Conservation (phyloP, 2,888 invertebrate species). For the Drosophila atroscutellata region DNA sequence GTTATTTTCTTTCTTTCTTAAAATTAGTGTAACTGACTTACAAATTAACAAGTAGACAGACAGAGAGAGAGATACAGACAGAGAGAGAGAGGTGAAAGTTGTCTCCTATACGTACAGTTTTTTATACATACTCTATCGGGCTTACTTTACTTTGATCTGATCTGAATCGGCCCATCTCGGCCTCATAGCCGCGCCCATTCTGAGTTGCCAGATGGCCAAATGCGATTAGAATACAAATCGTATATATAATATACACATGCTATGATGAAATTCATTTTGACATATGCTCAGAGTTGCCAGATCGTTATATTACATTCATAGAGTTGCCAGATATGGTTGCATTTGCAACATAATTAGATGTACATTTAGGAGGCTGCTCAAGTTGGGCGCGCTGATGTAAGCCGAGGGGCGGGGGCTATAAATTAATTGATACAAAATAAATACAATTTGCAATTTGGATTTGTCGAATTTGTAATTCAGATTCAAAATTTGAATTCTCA, state of each 20-base stretch:
- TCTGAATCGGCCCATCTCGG: slow-evolving; percentile 22
- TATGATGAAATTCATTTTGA: no score
- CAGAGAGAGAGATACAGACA: neutral
- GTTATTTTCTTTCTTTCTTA: slow-evolving; percentile 51
- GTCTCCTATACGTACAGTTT: slow-evolving; percentile 51
- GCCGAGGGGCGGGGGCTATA: neutral
- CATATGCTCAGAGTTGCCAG: no score
- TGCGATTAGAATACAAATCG: neutral
- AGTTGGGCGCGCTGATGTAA: slow-evolving; percentile 28
- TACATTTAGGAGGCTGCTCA: slow-evolving; percentile 30
- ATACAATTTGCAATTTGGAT: slow-evolving; percentile 66
- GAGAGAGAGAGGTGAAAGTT: slow-evolving; percentile 5
- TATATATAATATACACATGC: neutral
- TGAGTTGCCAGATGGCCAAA: slow-evolving; percentile 15
- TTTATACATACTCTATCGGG: slow-evolving; percentile 20
- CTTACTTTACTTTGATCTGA: slow-evolving; percentile 37
- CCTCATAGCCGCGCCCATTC: slow-evolving; percentile 27
- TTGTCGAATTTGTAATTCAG: slow-evolving; percentile 56
- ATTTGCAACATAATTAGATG: no score
- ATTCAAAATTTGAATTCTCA: slow-evolving; percentile 42
- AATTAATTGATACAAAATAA: slow-evolving; percentile 58
- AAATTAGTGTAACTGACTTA: slow-evolving; percentile 65
- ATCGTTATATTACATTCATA: no score
- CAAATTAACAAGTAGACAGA: slow-evolving; percentile 50
- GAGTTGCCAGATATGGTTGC: no score